phyloP scores from a whole-genome alignment of 53 echinoderm and acorn worm genomes.

The Antedon mediterranea region DNA sequence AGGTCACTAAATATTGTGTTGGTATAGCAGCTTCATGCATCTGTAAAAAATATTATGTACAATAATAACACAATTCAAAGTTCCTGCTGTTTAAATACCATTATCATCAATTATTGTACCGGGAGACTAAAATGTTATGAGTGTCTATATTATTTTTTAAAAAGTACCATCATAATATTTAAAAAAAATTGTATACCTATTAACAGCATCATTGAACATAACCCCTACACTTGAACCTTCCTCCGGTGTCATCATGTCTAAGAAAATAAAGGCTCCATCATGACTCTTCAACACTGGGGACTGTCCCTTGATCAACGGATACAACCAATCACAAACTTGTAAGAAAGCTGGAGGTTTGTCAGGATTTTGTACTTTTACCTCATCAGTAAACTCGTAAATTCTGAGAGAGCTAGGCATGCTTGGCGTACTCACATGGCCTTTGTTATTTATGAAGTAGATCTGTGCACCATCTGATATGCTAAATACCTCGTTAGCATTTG shows the following conservation, averaged over 20 bases:
- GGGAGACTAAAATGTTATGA: too few relatives aligned
- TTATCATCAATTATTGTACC: too few relatives aligned
- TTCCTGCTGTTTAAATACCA: too few relatives aligned
- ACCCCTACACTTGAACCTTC: constrained; percentile 76
- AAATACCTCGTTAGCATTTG: constrained; percentile 68
- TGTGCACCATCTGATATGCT: constrained; percentile 62
- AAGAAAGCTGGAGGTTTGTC: constrained; percentile 85
- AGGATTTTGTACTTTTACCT: constrained; percentile 17
- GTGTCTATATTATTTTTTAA: too few relatives aligned
- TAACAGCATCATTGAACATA: constrained; percentile 55
- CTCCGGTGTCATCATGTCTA: constrained; percentile 53
- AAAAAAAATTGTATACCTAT: constrained; percentile 49
- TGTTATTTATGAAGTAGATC: constrained; percentile 73
- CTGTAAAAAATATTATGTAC: too few relatives aligned
- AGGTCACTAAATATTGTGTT: too few relatives aligned
- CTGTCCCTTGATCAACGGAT: constrained; percentile 63
- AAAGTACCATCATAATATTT: too few relatives aligned
- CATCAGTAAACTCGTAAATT: constrained; percentile 56
- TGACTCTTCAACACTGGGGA: constrained; percentile 73
- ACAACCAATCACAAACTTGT: constrained; percentile 91
- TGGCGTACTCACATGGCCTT: constrained; percentile 79
- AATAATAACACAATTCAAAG: too few relatives aligned
- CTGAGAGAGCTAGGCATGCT: constrained; percentile 61
- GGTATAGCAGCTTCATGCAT: too few relatives aligned
- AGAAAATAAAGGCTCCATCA: constrained; percentile 76